A percentile compares a stretch with the other conserved stretches of the same genome.
Evolutionary conservation across 2,113 vertebrate genomes (phyloP).

Genomic region (Chaetodon trifascialis): DNA sequence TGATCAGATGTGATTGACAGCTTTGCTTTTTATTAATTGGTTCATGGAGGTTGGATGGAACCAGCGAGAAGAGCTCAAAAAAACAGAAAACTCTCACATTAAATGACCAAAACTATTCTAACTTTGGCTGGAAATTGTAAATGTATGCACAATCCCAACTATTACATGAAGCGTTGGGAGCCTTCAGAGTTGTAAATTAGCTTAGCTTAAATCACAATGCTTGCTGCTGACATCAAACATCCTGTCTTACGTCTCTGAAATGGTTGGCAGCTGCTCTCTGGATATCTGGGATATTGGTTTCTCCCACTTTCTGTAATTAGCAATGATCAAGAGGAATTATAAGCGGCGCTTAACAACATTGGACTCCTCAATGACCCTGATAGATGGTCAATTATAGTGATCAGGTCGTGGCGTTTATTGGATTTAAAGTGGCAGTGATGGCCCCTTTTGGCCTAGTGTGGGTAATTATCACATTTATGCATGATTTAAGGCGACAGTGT

Average conservation of each 20-base stretch:
- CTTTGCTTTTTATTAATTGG: background rate
- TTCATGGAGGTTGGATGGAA: background rate
- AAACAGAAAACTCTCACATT: background rate
- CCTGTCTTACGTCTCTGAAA: conserved; percentile 42
- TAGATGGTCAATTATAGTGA: conserved; percentile 88
- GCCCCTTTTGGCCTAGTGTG: conserved; percentile 78
- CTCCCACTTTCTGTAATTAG: conserved; percentile 84
- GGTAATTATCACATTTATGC: conserved; percentile 86
- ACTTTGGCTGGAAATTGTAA: background rate
- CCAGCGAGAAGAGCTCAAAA: background rate
- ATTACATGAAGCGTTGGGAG: background rate
- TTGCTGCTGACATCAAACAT: conserved; percentile 36
- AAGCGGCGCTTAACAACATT: conserved; percentile 81
- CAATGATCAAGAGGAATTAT: conserved; percentile 86
- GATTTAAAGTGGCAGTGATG: conserved; percentile 85
- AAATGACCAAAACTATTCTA: background rate
- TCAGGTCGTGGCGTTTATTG: conserved; percentile 84
- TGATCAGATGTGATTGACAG: background rate
- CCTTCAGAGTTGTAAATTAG: conserved; percentile 7
- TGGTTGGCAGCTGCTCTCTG: conserved; percentile 59
- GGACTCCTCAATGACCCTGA: conserved; percentile 85
- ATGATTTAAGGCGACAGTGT: conserved; percentile 85
- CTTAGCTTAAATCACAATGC: conserved; percentile 22
- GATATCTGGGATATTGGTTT: conserved; percentile 75
- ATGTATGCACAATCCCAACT: background rate